Conservation (phyloP, 2,113 vertebrate genomes). For the Seriola aureovittata region DNA sequence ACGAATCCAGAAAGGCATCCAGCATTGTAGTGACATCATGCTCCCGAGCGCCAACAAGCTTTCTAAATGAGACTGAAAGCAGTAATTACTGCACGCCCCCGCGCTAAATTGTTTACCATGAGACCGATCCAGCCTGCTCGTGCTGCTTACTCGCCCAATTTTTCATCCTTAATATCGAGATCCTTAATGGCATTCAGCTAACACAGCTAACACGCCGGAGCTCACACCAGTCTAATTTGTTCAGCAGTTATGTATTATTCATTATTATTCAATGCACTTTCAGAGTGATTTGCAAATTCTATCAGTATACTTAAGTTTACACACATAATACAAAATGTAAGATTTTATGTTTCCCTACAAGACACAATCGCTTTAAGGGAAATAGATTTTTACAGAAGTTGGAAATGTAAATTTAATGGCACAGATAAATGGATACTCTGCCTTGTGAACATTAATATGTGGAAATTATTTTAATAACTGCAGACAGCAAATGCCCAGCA, state of each 20-base stretch:
- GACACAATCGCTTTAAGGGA: constrained; percentile 75
- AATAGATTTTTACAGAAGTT: constrained; percentile 79
- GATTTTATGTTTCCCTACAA: constrained; percentile 79
- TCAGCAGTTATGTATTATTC: constrained; percentile 78
- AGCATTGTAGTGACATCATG: constrained; percentile 64
- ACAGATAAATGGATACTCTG: constrained; percentile 74
- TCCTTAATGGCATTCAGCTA: constrained; percentile 72
- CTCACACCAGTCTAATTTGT: constrained; percentile 75
- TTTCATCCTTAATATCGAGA: constrained; percentile 70
- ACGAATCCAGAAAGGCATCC: constrained; percentile 65
- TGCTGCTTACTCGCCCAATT: constrained; percentile 73
- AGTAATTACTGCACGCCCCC: constrained; percentile 71
- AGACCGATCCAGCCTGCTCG: constrained; percentile 74
- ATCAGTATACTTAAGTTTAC: constrained; percentile 76
- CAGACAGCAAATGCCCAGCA: constrained; percentile 56
- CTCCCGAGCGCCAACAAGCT: constrained; percentile 73
- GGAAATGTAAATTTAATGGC: constrained; percentile 80
- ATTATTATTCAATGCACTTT: constrained; percentile 75
- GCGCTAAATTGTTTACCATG: constrained; percentile 81
- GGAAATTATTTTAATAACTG: constrained; percentile 59
- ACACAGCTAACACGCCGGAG: constrained; percentile 45
- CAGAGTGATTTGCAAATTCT: constrained; percentile 77
- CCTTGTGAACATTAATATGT: constrained; percentile 59
- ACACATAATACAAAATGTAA: constrained; percentile 81
- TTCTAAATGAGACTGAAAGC: constrained; percentile 78